phyloP scores from a whole-genome alignment of 2,797 vertebrate genomes.

The Sparus aurata region DNA sequence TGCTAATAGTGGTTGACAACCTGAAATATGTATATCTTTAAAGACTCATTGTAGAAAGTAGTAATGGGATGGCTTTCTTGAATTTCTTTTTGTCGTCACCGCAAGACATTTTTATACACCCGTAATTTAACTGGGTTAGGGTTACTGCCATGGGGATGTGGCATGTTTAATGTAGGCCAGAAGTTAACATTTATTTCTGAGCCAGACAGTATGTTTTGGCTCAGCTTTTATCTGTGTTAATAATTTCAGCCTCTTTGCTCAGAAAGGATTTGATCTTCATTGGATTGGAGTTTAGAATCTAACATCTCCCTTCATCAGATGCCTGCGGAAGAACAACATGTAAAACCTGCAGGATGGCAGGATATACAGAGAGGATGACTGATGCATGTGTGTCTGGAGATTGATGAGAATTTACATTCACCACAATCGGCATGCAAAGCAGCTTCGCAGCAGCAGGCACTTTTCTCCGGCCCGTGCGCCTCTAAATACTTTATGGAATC shows the following conservation, averaged over 20 bases:
- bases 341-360: conserved; percentile 10
- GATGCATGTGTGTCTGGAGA: neutral
- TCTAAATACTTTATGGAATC: conserved; percentile 68
- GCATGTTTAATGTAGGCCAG: conserved; percentile 23
- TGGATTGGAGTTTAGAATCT: conserved; percentile 47
- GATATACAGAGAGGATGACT: neutral
- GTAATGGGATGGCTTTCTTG: neutral
- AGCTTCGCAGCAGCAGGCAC: neutral
- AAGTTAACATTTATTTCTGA: conserved; percentile 26
- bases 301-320: conserved; percentile 17
- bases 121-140: conserved; percentile 11
- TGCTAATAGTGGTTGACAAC: neutral
- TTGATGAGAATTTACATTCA: neutral
- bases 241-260: conserved; percentile 41
- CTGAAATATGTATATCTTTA: neutral
- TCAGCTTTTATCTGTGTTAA: neutral
- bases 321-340: conserved; percentile 1
- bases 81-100: too few species aligned
- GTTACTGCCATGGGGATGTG: neutral
- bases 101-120: neutral
- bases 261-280: conserved; percentile 48
- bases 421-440: neutral
- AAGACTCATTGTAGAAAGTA: neutral
- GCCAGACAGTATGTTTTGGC: conserved; percentile 37
- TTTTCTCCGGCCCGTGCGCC: conserved; percentile 25